Percentiles rank a stretch among this genome's conserved stretches.
These are phyloP conservation scores for Accipiter virgatus DNA, from an alignment of 2,113 vertebrate genomes.

Conservation along the genomic window DNA sequence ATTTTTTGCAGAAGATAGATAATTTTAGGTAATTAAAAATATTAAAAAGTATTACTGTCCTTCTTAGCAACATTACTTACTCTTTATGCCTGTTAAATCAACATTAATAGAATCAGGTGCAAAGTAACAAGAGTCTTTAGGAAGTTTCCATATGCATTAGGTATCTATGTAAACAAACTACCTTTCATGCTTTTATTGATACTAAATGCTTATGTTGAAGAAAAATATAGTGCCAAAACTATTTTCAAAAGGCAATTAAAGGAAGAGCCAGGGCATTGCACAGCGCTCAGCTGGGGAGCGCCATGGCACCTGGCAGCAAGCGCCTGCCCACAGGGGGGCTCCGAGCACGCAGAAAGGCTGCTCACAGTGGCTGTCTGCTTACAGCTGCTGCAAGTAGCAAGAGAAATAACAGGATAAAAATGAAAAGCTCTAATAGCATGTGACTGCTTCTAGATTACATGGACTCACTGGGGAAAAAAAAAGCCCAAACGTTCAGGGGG, in stretches of 20 bases:
- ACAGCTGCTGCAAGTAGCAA: not conserved
- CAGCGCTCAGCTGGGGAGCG: rapidly evolving
- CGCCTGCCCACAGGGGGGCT: not conserved
- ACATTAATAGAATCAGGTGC: not conserved
- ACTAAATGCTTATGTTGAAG: not conserved
- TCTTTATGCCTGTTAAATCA: not conserved
- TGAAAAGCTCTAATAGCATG: not conserved
- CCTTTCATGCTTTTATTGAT: not conserved
- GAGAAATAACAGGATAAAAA: not conserved
- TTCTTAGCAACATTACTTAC: not conserved
- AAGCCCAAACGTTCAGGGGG: not conserved
- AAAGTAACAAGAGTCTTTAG: not conserved
- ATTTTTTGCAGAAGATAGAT: not conserved
- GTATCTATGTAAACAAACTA: not conserved
- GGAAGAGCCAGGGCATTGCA: not conserved
- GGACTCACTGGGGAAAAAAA: not conserved
- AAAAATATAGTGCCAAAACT: not conserved
- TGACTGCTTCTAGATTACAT: not conserved
- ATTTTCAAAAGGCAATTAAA: not conserved
- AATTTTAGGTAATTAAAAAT: constrained; percentile 9
- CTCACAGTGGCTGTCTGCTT: not conserved
- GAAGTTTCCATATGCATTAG: not conserved
- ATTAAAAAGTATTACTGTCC: not conserved
- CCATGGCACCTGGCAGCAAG: rapidly evolving
- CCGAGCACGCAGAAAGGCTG: not conserved